Conservation (phyloP, 2,888 invertebrate species). For the Gonocerus acuteangulatus region DNA sequence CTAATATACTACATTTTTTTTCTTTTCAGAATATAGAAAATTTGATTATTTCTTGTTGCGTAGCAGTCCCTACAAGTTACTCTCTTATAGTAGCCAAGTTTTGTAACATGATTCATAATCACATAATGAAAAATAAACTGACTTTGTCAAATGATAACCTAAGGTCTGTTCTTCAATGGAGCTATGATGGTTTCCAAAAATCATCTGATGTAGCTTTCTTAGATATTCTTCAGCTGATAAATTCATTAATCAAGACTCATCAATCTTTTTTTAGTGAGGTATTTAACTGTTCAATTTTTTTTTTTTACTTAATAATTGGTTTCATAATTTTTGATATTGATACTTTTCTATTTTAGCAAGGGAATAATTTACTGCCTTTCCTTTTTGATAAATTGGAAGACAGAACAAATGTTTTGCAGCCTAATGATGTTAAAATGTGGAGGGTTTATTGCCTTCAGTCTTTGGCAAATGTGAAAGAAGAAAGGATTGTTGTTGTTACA, state of each 20-base stretch:
- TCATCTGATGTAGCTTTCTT: constrained; percentile 40
- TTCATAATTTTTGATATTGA: background rate
- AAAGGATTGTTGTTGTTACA: background rate
- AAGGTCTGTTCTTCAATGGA: constrained; percentile 39
- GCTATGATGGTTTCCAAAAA: constrained; percentile 42
- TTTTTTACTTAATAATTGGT: background rate
- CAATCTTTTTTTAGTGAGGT: constrained; percentile 33
- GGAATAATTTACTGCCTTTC: constrained; percentile 2
- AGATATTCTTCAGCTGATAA: constrained; percentile 44
- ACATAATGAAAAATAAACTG: constrained; percentile 9
- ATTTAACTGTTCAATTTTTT: background rate
- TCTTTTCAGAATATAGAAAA: constrained; percentile 9
- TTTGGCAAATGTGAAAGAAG: constrained; percentile 8
- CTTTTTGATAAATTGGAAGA: constrained; percentile 30
- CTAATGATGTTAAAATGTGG: constrained; percentile 33
- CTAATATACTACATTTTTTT: too few species aligned
- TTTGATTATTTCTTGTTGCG: background rate
- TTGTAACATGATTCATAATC: constrained; percentile 16
- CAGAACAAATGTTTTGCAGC: constrained; percentile 25
- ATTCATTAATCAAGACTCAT: constrained; percentile 43
- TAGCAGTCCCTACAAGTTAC: background rate
- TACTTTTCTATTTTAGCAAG: constrained; percentile 11
- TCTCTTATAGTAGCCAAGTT: constrained; percentile 8
- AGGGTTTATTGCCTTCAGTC: constrained; percentile 29
- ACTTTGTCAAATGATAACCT: background rate